Conservation (phyloP, 2,888 invertebrate species). For the Nudaria mundana region DNA sequence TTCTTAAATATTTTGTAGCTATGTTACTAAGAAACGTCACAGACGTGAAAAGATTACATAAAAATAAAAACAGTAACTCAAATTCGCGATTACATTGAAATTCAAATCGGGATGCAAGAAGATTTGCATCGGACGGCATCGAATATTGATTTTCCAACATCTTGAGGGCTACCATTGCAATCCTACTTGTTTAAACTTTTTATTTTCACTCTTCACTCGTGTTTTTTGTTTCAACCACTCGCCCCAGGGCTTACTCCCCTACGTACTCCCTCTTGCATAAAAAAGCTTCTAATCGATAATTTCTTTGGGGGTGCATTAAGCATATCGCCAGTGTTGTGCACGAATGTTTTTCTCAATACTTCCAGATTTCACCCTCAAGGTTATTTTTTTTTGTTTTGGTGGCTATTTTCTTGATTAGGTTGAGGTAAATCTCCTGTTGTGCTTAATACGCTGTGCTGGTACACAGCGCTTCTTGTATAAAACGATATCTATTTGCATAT, state of each 20-base stretch:
- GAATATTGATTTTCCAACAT: constrained; percentile 77
- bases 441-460: constrained; percentile 41
- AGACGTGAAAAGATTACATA: constrained; percentile 43
- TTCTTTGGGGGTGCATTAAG: constrained; percentile 82
- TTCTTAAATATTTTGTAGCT: too few species aligned
- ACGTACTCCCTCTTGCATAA: constrained; percentile 80
- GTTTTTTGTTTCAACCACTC: constrained; percentile 81
- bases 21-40: constrained; percentile 23
- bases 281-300: constrained; percentile 82
- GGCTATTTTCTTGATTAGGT: constrained; percentile 66
- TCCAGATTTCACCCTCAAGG: constrained; percentile 74
- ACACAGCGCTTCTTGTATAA: constrained; percentile 23
- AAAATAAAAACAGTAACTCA: constrained; percentile 58
- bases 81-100: constrained; percentile 68
- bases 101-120: constrained; percentile 74
- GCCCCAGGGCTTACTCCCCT: constrained; percentile 71
- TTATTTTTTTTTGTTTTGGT: constrained; percentile 70
- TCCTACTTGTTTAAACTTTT: constrained; percentile 80
- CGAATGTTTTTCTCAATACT: constrained; percentile 76
- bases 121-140: constrained; percentile 76
- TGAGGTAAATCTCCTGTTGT: constrained; percentile 45
- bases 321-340: constrained; percentile 72
- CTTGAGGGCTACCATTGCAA: constrained; percentile 74
- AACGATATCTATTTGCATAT: constrained; percentile 14
- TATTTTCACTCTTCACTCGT: constrained; percentile 78